Evolutionary conservation across 2,113 vertebrate genomes (phyloP), one percentile per base, ranked within the genome.

Genomic region (Ceyx cyanopectus): DNA sequence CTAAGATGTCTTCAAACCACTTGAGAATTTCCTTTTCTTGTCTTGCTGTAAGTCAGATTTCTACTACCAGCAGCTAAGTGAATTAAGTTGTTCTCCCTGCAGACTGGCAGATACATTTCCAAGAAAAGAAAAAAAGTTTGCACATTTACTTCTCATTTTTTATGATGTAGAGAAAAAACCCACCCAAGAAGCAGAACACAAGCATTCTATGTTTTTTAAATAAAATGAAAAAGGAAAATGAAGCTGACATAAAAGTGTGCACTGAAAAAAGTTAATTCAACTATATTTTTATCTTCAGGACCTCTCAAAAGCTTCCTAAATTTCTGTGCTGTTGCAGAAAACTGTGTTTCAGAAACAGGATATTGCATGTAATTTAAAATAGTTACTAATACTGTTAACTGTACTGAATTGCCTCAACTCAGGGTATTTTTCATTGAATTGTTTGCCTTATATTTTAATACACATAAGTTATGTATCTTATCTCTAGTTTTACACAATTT

Each of bases 281-380:
- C 32, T 24, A 54, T 27, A 6, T 24, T 87, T 78, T 87, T 70
- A 50, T 67, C 30, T 78, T 90, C 41, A 58, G 48, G 41, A 67
- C 2, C 1, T 5, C 6, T 3, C 2, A 22, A 70, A 92, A 70
- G 15, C 14, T 46, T 75, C 29, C 43, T 65, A 0, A 68, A 43
- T 85, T 94, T 69, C 37, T 73, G 27, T 50, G 54, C 7, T 86
- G 41, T 40, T 76, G 81, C 22, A 78, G 34, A 90, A 94, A 75
- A 87, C 61, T 12, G 9, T n/a, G 56, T 61, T 62, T 87, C 24
- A 32, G 45, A 80, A 74, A 34, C n/a, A 82, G 15, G 48, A 37
- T 23, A 62, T 11, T 7, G 4, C 6, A 54, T 7, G 5, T 16
- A 63, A 92, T 26, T 68, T 72, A 60, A 60, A 86, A 30, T 5